A percentile compares a stretch with the other conserved stretches of the same genome.
Evolutionary conservation across 92 coral and sea anemone species (phyloP).

Genomic region (Zoanthus sociatus): DNA sequence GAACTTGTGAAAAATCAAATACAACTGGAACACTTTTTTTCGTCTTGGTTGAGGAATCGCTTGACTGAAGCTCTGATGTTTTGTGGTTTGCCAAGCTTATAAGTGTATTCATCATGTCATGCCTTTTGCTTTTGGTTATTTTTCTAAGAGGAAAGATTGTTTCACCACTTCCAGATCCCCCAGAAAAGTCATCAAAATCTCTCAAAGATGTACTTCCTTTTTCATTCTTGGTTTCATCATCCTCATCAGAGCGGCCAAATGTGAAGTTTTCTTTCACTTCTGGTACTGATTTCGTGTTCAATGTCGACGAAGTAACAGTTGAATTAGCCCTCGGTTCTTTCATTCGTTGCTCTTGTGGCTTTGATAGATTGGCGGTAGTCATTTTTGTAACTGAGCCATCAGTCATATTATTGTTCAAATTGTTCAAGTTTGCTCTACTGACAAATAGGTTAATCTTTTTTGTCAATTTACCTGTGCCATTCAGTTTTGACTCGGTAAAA

Average conservation of each 20-base stretch:
- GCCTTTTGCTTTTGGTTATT: conserved; percentile 54
- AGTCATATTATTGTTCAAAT: conserved; percentile 4
- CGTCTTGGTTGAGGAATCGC: neutral
- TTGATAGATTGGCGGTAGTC: neutral
- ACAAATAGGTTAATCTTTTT: neutral
- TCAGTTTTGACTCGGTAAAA: neutral
- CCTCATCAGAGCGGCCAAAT: neutral
- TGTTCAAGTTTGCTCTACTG: neutral
- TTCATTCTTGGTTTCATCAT: neutral
- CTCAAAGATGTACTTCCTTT: neutral
- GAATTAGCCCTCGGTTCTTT: neutral
- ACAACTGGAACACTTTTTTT: conserved; percentile 32
- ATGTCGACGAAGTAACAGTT: neutral
- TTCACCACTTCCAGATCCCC: conserved; percentile 29
- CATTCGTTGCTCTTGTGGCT: neutral
- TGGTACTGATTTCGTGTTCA: neutral
- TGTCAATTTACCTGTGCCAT: neutral
- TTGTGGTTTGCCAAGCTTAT: conserved; percentile 1
- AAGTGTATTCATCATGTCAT: conserved; percentile 31
- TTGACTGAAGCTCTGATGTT: neutral
- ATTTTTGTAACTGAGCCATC: neutral
- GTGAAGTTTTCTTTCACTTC: neutral
- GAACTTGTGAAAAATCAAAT: conserved; percentile 38
- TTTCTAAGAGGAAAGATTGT: conserved; percentile 5
- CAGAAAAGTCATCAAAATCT: neutral